phyloP scores from a whole-genome alignment of 2,888 invertebrate genomes.

The Amblyjoppa fuscipennis region DNA sequence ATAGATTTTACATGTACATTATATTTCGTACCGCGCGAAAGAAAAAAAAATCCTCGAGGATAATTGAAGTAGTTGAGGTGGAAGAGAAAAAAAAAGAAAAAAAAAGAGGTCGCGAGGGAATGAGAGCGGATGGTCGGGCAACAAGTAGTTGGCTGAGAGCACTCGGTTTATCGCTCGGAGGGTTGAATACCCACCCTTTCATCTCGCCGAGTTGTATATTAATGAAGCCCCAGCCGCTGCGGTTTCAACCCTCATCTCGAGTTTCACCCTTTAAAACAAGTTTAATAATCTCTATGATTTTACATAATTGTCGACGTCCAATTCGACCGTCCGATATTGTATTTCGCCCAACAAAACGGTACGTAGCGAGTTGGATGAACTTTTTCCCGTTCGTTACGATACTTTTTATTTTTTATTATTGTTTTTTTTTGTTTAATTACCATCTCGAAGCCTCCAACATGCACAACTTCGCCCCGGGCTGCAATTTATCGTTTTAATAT shows the following conservation, averaged over 20 bases:
- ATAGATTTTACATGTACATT: too few species aligned
- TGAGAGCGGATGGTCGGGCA: slow-evolving; percentile 27
- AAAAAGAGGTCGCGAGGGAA: background rate
- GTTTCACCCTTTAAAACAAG: slow-evolving; percentile 14
- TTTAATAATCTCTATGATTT: slow-evolving; percentile 27
- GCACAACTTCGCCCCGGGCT: background rate
- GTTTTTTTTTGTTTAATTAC: background rate
- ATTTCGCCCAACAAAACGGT: background rate
- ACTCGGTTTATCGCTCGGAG: slow-evolving; percentile 32
- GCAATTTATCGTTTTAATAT: background rate
- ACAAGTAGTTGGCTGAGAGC: slow-evolving; percentile 42
- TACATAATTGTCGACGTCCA: background rate
- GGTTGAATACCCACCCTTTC: slow-evolving; percentile 20
- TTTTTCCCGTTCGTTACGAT: background rate
- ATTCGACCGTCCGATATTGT: background rate
- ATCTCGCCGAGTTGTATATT: slow-evolving; percentile 29
- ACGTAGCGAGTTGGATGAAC: background rate
- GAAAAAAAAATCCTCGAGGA: background rate
- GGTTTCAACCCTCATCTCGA: background rate
- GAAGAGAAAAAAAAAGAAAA: background rate
- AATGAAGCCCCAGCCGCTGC: slow-evolving; percentile 12
- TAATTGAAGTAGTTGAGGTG: slow-evolving; percentile 28
- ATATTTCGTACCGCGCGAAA: background rate
- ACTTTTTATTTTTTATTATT: background rate
- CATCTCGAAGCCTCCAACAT: background rate